These are phyloP conservation scores for Cheilosia grossa DNA, from an alignment of 2,888 invertebrate species.

Conservation along the genomic window DNA sequence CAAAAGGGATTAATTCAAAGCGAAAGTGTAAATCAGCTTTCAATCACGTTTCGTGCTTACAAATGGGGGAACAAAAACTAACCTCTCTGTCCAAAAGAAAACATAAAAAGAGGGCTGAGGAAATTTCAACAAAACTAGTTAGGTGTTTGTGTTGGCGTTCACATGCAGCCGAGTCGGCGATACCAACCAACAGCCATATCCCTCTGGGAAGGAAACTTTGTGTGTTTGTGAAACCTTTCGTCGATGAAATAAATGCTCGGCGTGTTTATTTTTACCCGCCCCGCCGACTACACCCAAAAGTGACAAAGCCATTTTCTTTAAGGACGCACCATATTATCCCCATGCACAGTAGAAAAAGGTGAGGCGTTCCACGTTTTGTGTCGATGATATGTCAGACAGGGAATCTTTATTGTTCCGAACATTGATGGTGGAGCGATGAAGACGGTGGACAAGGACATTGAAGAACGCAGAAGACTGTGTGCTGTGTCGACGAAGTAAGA, in stretches of 20 bases:
- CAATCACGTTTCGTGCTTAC: slow-evolving; percentile 51
- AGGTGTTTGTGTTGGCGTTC: slow-evolving; percentile 1
- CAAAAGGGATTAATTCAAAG: slow-evolving; percentile 57
- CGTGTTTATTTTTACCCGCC: slow-evolving; percentile 43
- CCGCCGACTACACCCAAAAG: slow-evolving; percentile 21
- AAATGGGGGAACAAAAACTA: background rate
- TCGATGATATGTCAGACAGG: slow-evolving; percentile 34
- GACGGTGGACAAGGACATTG: slow-evolving; percentile 17
- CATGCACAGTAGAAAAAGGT: slow-evolving; percentile 31
- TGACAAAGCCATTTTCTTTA: slow-evolving; percentile 42
- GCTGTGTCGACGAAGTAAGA: slow-evolving; percentile 32
- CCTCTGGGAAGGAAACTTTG: slow-evolving; percentile 19
- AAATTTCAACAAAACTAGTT: background rate
- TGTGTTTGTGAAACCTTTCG: slow-evolving; percentile 38
- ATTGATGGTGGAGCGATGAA: slow-evolving; percentile 18
- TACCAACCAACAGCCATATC: slow-evolving; percentile 4
- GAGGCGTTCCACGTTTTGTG: slow-evolving; percentile 34
- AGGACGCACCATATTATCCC: slow-evolving; percentile 20
- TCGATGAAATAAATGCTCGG: slow-evolving; percentile 58
- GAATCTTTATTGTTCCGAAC: slow-evolving; percentile 41
- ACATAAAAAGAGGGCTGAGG: slow-evolving; percentile 5
- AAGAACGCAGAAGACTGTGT: no score
- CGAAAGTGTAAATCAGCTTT: slow-evolving; percentile 64
- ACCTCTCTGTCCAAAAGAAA: slow-evolving; percentile 14
- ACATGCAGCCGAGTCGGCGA: slow-evolving; percentile 1